A percentile compares a stretch with the other conserved stretches of the same genome.
Evolutionary conservation across 2,113 vertebrate species (phyloP).

Genomic region (Callocephalon fimbriatum): DNA sequence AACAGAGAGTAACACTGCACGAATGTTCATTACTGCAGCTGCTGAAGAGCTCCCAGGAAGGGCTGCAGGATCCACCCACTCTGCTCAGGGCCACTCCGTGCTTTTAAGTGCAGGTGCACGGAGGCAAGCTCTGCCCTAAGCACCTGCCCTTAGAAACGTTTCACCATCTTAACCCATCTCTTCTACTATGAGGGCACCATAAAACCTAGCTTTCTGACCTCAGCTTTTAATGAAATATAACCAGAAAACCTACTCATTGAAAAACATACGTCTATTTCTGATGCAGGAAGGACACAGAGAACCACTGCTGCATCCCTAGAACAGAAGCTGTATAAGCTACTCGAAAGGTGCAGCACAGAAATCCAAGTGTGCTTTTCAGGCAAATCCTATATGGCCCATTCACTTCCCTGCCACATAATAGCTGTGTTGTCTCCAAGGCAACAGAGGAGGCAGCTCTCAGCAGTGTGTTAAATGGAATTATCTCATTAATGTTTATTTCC

Average conservation of each 20-base stretch:
- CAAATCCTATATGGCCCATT: background rate
- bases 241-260: background rate
- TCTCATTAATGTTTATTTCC: conserved; percentile 1
- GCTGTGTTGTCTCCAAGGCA: conserved; percentile 11
- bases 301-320: background rate
- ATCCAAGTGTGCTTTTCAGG: background rate
- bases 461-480: conserved; percentile 8
- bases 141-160: background rate
- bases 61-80: background rate
- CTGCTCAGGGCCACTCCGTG: background rate
- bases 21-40: background rate
- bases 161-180: background rate
- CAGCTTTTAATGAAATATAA: background rate
- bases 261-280: background rate
- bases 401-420: background rate
- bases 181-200: background rate
- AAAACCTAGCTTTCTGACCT: background rate
- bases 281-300: background rate
- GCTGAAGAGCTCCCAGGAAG: background rate
- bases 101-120: background rate
- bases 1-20: background rate
- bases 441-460: background rate
- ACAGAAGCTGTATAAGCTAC: background rate
- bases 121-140: background rate
- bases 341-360: background rate